phyloP scores from a whole-genome alignment of 2,888 invertebrate species.

The Patella depressa region DNA sequence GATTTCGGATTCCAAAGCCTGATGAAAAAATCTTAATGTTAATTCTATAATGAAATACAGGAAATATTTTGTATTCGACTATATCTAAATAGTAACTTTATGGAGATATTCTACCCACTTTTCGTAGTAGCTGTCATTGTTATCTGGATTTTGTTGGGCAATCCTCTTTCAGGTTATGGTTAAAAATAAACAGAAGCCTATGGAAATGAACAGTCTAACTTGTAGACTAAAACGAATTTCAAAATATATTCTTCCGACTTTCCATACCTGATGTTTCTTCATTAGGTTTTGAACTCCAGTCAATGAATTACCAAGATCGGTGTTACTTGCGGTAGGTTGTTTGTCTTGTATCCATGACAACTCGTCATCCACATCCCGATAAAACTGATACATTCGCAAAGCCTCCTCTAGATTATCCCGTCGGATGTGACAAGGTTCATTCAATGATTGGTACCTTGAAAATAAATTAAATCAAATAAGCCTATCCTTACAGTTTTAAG shows the following conservation, averaged over 20 bases:
- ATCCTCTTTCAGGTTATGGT: no score
- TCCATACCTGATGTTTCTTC: conserved; percentile 86
- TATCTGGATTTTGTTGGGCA: no score
- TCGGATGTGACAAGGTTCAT: conserved; percentile 91
- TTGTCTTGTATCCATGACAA: conserved; percentile 89
- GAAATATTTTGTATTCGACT: no score
- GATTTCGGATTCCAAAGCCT: conserved; percentile 88
- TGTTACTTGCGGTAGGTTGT: conserved; percentile 80
- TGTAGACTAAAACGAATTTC: no score
- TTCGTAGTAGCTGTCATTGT: no score
- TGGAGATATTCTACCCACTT: no score
- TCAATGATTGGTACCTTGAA: conserved; percentile 81
- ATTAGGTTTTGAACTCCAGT: conserved; percentile 88
- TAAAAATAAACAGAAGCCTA: background rate
- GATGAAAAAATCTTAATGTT: conserved; percentile 19
- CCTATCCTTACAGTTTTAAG: no score
- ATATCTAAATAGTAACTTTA: no score
- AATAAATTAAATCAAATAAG: no score
- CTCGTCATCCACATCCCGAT: conserved; percentile 93
- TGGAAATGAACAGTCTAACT: no score
- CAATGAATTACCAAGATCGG: conserved; percentile 78
- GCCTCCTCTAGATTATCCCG: conserved; percentile 94
- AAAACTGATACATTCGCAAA: conserved; percentile 87
- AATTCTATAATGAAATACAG: no score
- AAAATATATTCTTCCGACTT: no score